Percentiles rank a stretch among this genome's conserved stretches.
phyloP scores from a whole-genome alignment of 2,113 vertebrate genomes.

The Penelope pileata region DNA sequence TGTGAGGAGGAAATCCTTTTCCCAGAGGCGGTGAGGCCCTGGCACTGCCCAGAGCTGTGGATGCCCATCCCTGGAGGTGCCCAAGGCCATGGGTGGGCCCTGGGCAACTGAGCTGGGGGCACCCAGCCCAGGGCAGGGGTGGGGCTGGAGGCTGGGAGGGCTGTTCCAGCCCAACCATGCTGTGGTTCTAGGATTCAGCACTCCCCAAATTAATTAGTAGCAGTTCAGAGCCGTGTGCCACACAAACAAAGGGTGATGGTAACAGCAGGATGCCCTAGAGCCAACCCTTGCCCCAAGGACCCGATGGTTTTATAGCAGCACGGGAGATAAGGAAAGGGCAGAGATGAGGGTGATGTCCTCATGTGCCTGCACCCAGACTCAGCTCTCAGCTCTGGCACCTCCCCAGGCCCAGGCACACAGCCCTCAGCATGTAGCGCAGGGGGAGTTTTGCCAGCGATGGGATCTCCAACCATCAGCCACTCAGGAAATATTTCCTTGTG shows the following conservation, averaged over 20 bases:
- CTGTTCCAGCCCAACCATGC: neutral
- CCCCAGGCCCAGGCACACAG: neutral
- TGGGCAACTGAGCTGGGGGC: neutral
- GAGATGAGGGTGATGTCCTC: neutral
- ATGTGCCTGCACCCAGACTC: no score
- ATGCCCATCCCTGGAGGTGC: no score
- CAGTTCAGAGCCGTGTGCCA: neutral
- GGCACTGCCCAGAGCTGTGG: no score
- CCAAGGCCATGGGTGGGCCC: no score
- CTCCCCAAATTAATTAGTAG: neutral
- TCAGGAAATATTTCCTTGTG: neutral
- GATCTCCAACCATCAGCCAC: rapidly evolving
- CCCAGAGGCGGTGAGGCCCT: no score
- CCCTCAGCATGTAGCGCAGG: neutral
- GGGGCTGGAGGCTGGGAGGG: neutral
- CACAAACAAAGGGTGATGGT: neutral
- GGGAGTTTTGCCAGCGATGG: neutral
- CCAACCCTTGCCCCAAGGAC: rapidly evolving
- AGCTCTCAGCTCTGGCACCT: neutral
- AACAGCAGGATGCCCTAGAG: neutral
- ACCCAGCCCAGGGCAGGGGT: neutral
- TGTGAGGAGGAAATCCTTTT: no score
- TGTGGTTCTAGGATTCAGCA: neutral
- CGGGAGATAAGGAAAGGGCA: neutral
- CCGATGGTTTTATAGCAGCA: neutral